A percentile compares a stretch with the other conserved stretches of the same genome.
phyloP scores from a whole-genome alignment of 1,140 invertebrate genomes.

The Watersipora subatra region DNA sequence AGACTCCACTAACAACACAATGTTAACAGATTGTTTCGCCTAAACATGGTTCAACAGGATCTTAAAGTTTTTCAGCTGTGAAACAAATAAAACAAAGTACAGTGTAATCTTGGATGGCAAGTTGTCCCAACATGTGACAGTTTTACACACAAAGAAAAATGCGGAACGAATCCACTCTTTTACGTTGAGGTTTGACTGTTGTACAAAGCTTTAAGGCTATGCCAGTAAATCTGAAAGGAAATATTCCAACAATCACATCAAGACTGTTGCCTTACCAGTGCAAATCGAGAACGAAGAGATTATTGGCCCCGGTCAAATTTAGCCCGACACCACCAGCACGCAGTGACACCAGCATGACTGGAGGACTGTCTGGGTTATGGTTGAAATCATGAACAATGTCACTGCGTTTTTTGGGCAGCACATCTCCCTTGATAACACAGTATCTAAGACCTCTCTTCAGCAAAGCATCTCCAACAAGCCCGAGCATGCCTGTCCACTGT shows the following conservation, averaged over 20 bases:
- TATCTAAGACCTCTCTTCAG: slow-evolving; percentile 42
- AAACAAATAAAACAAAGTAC: no score
- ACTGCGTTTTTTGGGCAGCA: slow-evolving; percentile 28
- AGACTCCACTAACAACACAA: no score
- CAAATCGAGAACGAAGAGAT: slow-evolving; percentile 72
- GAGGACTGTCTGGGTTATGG: slow-evolving; percentile 41
- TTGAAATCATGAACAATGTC: slow-evolving; percentile 57
- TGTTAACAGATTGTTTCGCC: no score
- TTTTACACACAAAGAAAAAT: no score
- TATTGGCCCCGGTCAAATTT: slow-evolving; percentile 76
- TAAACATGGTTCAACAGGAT: no score
- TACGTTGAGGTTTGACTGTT: no score
- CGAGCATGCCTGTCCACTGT: slow-evolving; percentile 66
- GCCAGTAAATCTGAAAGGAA: no score
- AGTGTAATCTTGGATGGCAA: no score
- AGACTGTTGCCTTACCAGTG: slow-evolving; percentile 53
- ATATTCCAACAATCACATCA: neutral
- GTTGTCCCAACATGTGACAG: no score
- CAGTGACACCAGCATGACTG: slow-evolving; percentile 64
- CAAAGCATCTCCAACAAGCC: slow-evolving; percentile 53
- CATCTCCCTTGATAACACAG: slow-evolving; percentile 52
- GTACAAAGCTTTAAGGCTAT: no score
- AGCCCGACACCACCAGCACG: slow-evolving; percentile 79
- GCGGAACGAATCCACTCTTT: no score
- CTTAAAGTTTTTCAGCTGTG: no score